Evolutionary conservation across 2,888 invertebrate genomes (phyloP), one percentile per base, ranked within the genome.

Genomic region (Xestia ashworthii): DNA sequence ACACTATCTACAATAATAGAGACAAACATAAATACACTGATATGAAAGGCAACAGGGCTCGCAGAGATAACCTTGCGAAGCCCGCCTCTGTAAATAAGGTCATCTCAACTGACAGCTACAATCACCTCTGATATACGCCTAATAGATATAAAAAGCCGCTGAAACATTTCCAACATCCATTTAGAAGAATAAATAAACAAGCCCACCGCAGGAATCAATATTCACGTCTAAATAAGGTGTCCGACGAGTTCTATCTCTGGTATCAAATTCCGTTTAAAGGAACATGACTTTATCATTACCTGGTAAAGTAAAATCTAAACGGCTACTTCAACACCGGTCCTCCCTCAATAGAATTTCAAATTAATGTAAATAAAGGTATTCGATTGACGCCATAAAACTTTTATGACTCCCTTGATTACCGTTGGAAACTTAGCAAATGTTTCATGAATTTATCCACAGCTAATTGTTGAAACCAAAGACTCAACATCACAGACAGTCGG

Each of bases 51-150:
- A 92, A 79, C 89, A 92, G 91, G 90, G 90, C 91, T 89, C 82
- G 79, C 73, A 81, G 86, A 90, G 94, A 94, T 94, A 95, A 94
- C 95, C 94, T 94, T 94, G 94, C 85, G 79, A 83, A 88, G 91
- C 87, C 90, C 90, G 91, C 84, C 83, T 86, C 89, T 81, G 92
- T 92, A 93, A 94, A 94, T 93, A 94, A 94, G 92, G 94, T 94
- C 93, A 91, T 91, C 89, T 86, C 83, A 60, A 60, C 84, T 80
- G 64, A 83, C 87, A 90, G 85, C 81, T 84, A 90, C 91, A 90
- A 90, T 91, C 84, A 78, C 89, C 87, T 84, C 84, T 87, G 90
- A 85, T 89, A 80, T 73, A 86, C 53, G 58, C 80, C 80, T 81
- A 84, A 84, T 71, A 71, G 64, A 58, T 74, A 74, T 69, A 82